A percentile compares a stretch with the other conserved stretches of the same genome.
These are phyloP conservation scores for Conistra vaccinii DNA, from an alignment of 2,888 invertebrate genomes.

Conservation along the genomic window DNA sequence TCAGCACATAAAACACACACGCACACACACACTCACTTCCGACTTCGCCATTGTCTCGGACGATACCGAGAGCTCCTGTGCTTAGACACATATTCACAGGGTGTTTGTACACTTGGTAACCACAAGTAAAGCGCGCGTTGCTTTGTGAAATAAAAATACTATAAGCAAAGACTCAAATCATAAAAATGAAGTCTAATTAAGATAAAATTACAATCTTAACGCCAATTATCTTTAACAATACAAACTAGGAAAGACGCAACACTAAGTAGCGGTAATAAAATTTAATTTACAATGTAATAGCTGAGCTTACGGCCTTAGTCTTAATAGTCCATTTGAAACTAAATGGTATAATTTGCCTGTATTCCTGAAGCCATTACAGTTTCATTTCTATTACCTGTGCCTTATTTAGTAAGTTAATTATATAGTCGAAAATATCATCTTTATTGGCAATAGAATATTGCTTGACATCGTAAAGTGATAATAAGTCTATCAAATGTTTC, in stretches of 20 bases:
- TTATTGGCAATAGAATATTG: not conserved
- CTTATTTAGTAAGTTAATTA: slow-evolving; percentile 1
- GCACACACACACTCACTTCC: too few relatives aligned
- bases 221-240: not conserved
- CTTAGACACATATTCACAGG: too few relatives aligned
- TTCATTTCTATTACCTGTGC: slow-evolving; percentile 12
- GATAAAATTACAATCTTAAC: slow-evolving; percentile 17
- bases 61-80: too few relatives aligned
- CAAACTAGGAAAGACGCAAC: not conserved
- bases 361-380: slow-evolving; percentile 7
- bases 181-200: not conserved
- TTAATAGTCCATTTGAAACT: slow-evolving; percentile 39
- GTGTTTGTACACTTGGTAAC: too few relatives aligned
- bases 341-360: slow-evolving; percentile 18
- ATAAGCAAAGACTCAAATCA: not conserved
- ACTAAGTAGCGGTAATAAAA: slow-evolving; percentile 18
- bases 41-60: too few relatives aligned
- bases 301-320: not conserved
- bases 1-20: too few relatives aligned
- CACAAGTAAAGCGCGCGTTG: too few relatives aligned
- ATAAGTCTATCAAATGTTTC: not conserved
- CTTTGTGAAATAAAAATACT: too few relatives aligned
- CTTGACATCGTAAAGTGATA: not conserved
- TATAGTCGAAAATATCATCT: not conserved
- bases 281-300: slow-evolving; percentile 34